Evolutionary conservation across 2,888 invertebrate species (phyloP).

Genomic region (Protula sp.): DNA sequence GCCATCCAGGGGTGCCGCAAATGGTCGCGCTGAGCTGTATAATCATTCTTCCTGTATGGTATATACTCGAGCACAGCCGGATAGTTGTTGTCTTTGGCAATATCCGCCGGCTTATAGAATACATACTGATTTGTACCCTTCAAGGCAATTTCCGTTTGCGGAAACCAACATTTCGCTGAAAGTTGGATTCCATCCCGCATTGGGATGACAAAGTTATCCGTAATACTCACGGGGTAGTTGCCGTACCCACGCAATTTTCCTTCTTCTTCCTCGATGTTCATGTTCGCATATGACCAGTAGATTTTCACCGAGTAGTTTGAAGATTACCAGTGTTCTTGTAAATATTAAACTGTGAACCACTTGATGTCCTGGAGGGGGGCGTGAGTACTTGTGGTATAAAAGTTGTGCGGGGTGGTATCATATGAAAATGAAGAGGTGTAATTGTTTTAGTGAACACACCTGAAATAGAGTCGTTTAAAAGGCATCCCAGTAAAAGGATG

Average conservation of each 20-base stretch:
- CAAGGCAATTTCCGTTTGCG: not conserved
- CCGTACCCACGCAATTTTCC: not conserved
- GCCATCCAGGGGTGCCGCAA: slow-evolving; percentile 6
- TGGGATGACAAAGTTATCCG: not conserved
- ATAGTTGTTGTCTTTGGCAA: not conserved
- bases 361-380: no score
- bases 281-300: no score
- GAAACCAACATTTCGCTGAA: not conserved
- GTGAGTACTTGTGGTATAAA: no score
- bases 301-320: no score
- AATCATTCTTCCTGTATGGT: slow-evolving; percentile 24
- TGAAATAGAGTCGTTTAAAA: no score
- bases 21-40: slow-evolving; percentile 21
- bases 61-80: slow-evolving; percentile 24
- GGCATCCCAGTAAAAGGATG: no score
- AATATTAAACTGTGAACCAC: no score
- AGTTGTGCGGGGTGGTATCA: no score
- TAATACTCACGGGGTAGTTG: not conserved
- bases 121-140: not conserved
- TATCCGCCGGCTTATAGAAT: not conserved
- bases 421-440: no score
- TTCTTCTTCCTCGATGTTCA: no score
- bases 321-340: no score
- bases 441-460: no score
- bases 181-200: not conserved